Evolutionary conservation across 1,140 invertebrate species (phyloP).

Genomic region (Heliconius eleuchia): DNA sequence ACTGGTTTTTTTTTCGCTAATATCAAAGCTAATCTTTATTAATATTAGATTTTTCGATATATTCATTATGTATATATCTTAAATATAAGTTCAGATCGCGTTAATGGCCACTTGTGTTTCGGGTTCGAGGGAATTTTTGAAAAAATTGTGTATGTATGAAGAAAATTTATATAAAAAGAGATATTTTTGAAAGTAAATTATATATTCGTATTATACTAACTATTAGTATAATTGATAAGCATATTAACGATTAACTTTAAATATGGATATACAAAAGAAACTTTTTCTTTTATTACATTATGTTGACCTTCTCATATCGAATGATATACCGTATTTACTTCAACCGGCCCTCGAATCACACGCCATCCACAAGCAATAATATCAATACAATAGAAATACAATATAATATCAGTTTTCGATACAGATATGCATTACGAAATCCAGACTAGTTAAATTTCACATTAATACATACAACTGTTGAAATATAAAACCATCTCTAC

Average conservation of each 20-base stretch:
- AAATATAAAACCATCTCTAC: conserved; percentile 65
- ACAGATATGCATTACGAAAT: conserved; percentile 56
- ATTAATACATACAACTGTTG: conserved; percentile 47
- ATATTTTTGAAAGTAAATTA: too few species aligned
- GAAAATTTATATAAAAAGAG: too few species aligned
- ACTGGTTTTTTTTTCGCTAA: conserved; percentile 71
- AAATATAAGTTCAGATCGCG: conserved; percentile 50
- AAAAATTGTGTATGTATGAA: too few species aligned
- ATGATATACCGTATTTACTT: neutral
- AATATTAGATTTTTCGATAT: conserved; percentile 61
- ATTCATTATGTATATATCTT: conserved; percentile 41
- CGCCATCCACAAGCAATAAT: conserved; percentile 41
- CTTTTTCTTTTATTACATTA: neutral
- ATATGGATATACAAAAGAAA: neutral
- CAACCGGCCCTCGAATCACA: neutral
- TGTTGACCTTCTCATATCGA: neutral
- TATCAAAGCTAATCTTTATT: conserved; percentile 72
- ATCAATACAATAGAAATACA: conserved; percentile 39
- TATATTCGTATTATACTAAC: too few species aligned
- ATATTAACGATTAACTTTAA: too few species aligned
- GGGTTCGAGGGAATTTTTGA: neutral
- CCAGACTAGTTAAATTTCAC: conserved; percentile 61
- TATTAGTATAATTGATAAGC: too few species aligned
- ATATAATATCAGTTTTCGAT: conserved; percentile 56
- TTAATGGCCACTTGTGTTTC: conserved; percentile 3